Evolutionary conservation across 1,140 invertebrate genomes (phyloP).

Genomic region (Reticulitermes speratus): DNA sequence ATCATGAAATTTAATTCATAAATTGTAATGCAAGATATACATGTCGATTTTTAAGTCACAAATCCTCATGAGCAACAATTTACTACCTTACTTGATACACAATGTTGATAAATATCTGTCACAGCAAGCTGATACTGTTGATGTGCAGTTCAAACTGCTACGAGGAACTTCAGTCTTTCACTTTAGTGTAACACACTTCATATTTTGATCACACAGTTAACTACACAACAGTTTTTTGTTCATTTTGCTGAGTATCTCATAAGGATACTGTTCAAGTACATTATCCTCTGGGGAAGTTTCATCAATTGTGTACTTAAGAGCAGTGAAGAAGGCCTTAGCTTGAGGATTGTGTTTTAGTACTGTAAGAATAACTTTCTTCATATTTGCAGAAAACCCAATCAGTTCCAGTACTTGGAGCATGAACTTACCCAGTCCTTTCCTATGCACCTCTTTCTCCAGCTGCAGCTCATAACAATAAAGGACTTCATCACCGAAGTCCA

Average conservation of each 20-base stretch:
- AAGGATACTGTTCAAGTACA: constrained; percentile 50
- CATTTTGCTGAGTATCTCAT: constrained; percentile 57
- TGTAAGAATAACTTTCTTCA: constrained; percentile 81
- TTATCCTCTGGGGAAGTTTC: constrained; percentile 49
- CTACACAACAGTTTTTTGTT: constrained; percentile 43
- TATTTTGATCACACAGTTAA: background rate
- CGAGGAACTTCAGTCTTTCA: too few species aligned
- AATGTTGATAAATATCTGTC: too few species aligned
- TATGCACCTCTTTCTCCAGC: constrained; percentile 60
- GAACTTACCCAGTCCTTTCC: constrained; percentile 77
- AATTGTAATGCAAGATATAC: too few species aligned
- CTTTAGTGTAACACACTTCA: too few species aligned
- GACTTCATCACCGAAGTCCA: constrained; percentile 73
- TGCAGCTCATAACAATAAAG: constrained; percentile 88
- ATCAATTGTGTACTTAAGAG: constrained; percentile 26
- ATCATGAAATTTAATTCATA: too few species aligned
- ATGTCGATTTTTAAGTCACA: too few species aligned
- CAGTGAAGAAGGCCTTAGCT: constrained; percentile 69
- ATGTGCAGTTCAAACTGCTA: too few species aligned
- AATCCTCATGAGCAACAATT: too few species aligned
- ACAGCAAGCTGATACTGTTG: too few species aligned
- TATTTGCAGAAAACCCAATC: constrained; percentile 67
- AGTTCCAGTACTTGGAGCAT: constrained; percentile 75
- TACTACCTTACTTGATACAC: too few species aligned
- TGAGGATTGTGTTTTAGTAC: constrained; percentile 72